A percentile compares a stretch with the other conserved stretches of the same genome.
phyloP scores from a whole-genome alignment of 2,888 invertebrate genomes.

The Tinea trinotella region DNA sequence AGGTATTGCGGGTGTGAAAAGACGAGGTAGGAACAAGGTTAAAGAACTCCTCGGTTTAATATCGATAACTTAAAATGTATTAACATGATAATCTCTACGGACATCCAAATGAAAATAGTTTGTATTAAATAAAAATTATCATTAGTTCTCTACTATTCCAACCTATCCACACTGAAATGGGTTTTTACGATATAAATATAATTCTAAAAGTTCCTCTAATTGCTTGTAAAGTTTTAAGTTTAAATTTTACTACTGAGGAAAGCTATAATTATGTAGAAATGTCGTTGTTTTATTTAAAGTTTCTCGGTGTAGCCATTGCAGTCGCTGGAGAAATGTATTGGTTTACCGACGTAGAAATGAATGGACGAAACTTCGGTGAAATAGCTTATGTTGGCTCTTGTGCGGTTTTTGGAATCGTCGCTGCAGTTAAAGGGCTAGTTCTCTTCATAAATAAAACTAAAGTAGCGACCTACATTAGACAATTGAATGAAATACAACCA shows the following conservation, averaged over 20 bases:
- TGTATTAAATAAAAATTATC: too few relatives aligned
- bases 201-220: slow-evolving; percentile 1
- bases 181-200: slow-evolving; percentile 3
- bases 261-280: not conserved
- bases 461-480: not conserved
- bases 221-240: not conserved
- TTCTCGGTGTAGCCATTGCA: not conserved
- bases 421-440: not conserved
- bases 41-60: too few relatives aligned
- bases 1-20: too few relatives aligned
- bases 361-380: not conserved
- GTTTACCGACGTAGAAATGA: not conserved
- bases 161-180: not conserved
- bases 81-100: too few relatives aligned
- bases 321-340: not conserved
- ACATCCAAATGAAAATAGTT: too few relatives aligned
- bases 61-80: too few relatives aligned
- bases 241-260: not conserved
- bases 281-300: not conserved
- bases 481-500: not conserved
- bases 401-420: not conserved
- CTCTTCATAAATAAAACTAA: slow-evolving; percentile 1
- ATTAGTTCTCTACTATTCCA: too few relatives aligned
- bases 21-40: too few relatives aligned
- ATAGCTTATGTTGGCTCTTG: not conserved